Conservation (phyloP, 2,797 vertebrate genomes). For the Poecilia picta region DNA sequence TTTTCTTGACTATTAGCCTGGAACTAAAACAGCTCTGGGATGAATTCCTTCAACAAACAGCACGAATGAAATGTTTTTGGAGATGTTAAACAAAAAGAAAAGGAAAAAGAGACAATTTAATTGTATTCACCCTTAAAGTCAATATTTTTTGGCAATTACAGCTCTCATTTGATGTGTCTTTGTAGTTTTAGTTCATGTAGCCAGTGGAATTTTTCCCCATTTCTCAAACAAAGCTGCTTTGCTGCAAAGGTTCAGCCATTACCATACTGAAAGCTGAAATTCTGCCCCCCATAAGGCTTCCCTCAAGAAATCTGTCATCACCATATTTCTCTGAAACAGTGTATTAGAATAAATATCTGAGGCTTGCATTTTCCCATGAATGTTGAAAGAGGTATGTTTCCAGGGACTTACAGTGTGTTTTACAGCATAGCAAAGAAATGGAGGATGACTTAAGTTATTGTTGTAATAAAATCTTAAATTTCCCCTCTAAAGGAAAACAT, state of each 20-base stretch:
- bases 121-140: background rate
- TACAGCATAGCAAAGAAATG: background rate
- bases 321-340: background rate
- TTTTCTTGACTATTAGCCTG: background rate
- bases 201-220: background rate
- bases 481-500: background rate
- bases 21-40: background rate
- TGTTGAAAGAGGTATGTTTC: background rate
- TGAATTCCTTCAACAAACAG: background rate
- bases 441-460: background rate
- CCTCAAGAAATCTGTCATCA: background rate
- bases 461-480: background rate
- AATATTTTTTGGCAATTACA: background rate
- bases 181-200: background rate
- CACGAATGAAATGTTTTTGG: background rate
- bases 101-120: background rate
- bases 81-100: background rate
- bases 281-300: background rate
- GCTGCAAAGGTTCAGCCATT: background rate
- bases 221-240: background rate
- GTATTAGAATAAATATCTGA: background rate
- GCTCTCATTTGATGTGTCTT: background rate
- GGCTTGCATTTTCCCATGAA: background rate
- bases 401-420: background rate
- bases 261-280: background rate